Evolutionary conservation across 64 coral and sea anemone genomes (phyloP).

Genomic region (Acropora tenuis): DNA sequence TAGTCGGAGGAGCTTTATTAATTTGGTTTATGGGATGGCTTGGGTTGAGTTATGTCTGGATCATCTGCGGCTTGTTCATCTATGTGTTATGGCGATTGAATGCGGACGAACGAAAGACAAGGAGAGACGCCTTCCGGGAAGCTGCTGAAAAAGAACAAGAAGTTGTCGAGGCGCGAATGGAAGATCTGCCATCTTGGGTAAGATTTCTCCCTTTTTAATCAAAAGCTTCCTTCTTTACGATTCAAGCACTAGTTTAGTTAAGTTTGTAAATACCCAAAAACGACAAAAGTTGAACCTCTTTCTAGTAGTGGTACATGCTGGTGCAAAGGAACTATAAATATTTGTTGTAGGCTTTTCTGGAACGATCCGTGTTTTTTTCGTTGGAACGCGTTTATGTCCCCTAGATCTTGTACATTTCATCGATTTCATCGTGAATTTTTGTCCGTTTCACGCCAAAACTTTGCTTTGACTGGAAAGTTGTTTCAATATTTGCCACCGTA

Average conservation of each 20-base stretch:
- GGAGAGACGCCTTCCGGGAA: constrained; percentile 75
- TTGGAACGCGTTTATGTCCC: not conserved
- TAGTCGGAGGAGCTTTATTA: constrained; percentile 76
- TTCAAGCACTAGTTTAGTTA: not conserved
- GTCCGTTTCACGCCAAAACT: not conserved
- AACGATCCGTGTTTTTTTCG: not conserved
- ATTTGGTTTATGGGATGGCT: constrained; percentile 99
- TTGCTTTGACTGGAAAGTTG: too few relatives aligned
- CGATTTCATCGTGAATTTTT: not conserved
- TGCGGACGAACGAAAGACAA: constrained; percentile 78
- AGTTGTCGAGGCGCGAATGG: constrained; percentile 75
- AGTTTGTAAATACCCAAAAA: too few relatives aligned
- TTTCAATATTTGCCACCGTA: too few relatives aligned
- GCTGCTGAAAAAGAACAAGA: constrained; percentile 65
- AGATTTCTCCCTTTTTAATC: not conserved
- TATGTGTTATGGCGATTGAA: constrained; percentile 86
- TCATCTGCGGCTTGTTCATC: constrained; percentile 74
- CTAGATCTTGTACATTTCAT: not conserved
- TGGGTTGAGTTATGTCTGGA: constrained; percentile 93
- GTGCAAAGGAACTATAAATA: too few relatives aligned
- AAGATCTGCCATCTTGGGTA: constrained; percentile 95
- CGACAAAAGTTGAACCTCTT: too few relatives aligned
- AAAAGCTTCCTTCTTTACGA: not conserved
- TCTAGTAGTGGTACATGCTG: not conserved
- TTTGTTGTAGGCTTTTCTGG: not conserved